A percentile compares a stretch with the other conserved stretches of the same genome.
phyloP scores from a whole-genome alignment of 2,888 invertebrate species.

The Machimus rusticus region DNA sequence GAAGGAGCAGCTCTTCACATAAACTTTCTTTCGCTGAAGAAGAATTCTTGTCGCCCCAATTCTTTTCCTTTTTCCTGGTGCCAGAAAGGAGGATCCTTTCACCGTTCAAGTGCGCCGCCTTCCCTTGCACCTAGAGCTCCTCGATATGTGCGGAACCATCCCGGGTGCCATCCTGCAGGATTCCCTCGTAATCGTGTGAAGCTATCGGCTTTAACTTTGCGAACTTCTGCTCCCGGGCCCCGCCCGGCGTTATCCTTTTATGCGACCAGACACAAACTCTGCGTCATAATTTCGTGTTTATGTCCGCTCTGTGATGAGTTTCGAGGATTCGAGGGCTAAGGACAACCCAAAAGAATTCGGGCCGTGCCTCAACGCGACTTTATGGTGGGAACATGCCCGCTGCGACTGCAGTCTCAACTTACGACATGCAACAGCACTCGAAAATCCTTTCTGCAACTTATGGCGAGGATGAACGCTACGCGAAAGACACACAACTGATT shows the following conservation, averaged over 20 bases:
- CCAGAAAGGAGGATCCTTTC: slow-evolving; percentile 1
- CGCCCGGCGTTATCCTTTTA: neutral
- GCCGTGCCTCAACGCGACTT: neutral
- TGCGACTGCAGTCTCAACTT: neutral
- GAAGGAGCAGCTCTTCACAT: slow-evolving; percentile 12
- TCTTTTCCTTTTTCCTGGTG: neutral
- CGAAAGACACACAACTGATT: neutral
- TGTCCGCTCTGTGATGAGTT: neutral
- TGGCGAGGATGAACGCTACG: neutral
- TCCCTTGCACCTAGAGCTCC: neutral
- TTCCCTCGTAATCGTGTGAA: neutral
- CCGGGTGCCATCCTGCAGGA: neutral
- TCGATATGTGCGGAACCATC: neutral
- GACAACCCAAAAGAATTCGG: neutral
- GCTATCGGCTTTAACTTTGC: slow-evolving; percentile 17
- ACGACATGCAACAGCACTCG: neutral
- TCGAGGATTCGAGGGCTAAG: neutral
- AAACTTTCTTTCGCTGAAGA: slow-evolving; percentile 20
- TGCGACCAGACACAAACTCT: neutral
- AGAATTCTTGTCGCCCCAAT: slow-evolving; percentile 1
- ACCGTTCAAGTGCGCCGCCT: neutral
- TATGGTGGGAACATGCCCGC: neutral
- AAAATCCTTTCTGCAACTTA: neutral
- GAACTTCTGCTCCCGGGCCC: neutral
- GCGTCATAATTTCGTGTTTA: slow-evolving; percentile 13